Evolutionary conservation across 2,888 invertebrate genomes (phyloP).

Genomic region (Tineola bisselliella): DNA sequence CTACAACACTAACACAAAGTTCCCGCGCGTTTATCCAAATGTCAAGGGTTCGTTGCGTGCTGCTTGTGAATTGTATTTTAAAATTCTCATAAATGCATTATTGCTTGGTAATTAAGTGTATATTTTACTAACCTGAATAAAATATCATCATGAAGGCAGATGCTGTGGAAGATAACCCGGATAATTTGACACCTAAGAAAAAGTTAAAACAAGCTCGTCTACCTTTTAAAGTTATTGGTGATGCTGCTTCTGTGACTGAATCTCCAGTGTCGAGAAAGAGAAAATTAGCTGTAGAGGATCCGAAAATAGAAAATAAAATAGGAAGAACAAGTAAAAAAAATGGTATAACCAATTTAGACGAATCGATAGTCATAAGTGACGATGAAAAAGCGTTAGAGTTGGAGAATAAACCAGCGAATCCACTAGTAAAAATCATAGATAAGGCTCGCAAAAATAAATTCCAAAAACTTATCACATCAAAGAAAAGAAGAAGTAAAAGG

Average conservation of each 20-base stretch:
- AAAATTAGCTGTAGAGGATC: slow-evolving; percentile 45
- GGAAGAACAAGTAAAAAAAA: slow-evolving; percentile 53
- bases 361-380: slow-evolving; percentile 46
- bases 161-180: not conserved
- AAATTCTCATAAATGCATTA: not conserved
- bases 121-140: not conserved
- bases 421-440: slow-evolving; percentile 52
- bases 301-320: slow-evolving; percentile 42
- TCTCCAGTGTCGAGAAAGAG: slow-evolving; percentile 44
- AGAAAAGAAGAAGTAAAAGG: slow-evolving; percentile 21
- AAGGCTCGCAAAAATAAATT: slow-evolving; percentile 51
- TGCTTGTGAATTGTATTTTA: not conserved
- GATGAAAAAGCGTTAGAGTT: slow-evolving; percentile 31
- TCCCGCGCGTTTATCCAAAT: not conserved
- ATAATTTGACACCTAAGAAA: slow-evolving; percentile 58
- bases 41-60: not conserved
- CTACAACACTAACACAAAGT: not conserved
- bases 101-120: too few species aligned
- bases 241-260: slow-evolving; percentile 33
- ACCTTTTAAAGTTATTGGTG: slow-evolving; percentile 67
- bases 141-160: not conserved
- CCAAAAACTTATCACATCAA: slow-evolving; percentile 26
- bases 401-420: slow-evolving; percentile 36
- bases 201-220: slow-evolving; percentile 71
- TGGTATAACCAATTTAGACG: slow-evolving; percentile 25